Evolutionary conservation across 2,888 invertebrate species (phyloP).

Genomic region (Netelia melanura): DNA sequence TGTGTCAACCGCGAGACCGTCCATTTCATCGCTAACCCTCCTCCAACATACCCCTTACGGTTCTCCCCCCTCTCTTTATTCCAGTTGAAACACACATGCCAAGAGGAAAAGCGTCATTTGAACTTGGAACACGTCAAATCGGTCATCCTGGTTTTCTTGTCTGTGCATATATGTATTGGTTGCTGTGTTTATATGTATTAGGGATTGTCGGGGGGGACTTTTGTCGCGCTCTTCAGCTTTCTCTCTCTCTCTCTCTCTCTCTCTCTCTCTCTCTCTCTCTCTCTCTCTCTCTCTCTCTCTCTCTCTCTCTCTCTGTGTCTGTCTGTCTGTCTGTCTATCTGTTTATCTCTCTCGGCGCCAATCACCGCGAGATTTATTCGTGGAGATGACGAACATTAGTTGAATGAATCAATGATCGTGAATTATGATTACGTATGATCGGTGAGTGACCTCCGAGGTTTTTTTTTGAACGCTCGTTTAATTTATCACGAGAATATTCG

Average conservation of each 20-base stretch:
- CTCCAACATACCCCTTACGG: not conserved
- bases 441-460: not conserved
- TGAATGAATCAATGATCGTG: slow-evolving; percentile 13
- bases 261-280: too few relatives aligned
- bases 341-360: not conserved
- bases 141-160: slow-evolving; percentile 3
- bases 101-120: slow-evolving; percentile 43
- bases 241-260: too few relatives aligned
- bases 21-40: slow-evolving; percentile 32
- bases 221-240: not conserved
- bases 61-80: slow-evolving; percentile 7
- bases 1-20: slow-evolving; percentile 49
- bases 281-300: too few relatives aligned
- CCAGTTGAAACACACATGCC: slow-evolving; percentile 20
- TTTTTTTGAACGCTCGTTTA: not conserved
- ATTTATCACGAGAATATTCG: not conserved
- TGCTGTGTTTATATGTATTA: slow-evolving; percentile 9
- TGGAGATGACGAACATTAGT: slow-evolving; percentile 2
- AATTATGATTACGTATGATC: not conserved
- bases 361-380: slow-evolving; percentile 23
- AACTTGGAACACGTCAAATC: slow-evolving; percentile 20
- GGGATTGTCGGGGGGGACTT: slow-evolving; percentile 22
- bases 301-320: too few relatives aligned
- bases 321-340: not conserved
- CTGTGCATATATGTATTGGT: not conserved